Base-by-base conservation (phyloP, 2,888 invertebrate species). In the Chrysolina americana region DNA sequence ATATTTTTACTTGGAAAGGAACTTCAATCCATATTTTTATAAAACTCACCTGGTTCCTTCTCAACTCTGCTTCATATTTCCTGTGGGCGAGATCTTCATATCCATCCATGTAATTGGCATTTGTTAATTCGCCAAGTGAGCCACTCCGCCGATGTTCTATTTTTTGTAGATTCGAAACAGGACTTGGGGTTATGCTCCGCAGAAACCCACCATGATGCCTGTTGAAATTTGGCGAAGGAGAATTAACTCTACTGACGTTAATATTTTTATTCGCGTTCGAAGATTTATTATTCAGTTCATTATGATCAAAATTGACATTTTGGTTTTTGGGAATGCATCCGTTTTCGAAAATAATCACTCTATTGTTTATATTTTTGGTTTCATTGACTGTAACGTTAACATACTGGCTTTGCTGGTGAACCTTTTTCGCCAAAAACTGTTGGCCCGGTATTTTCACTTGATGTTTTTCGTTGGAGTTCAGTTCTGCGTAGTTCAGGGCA, bases 171-270 rank as follows among this genome's bases (percentile, higher is more conserved):
- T 81, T 81, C 10, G 83, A 79, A 19, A 83, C 80, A 6, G 88
- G 87, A 78, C 85, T 87, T 2, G 88, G 86, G 0, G 88, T 87
- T 15, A 86, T 79, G 74, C 87, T 88, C 74, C 88, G 80, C 65
- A 83, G 75, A 56, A 77, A 75, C 48, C 71, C 71, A 1, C 89
- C 89, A 0, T 90, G 89, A 81, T 90, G 90, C 19, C 90, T 87
- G 84, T 90, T 90, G 79, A 89, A 90, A 28, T 89, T 89, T 0
- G 90, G 90, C 78, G 90, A 90, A 2, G 90, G 90, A 8, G 87
- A 85, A 28, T 88, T 87, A 23, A 87, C 86, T 62, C 88, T 87
- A 68, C 86, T 86, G 8, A 86, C 79, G 76, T 87, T 87, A 36
- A 85, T 82, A 59, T 86, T 85, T 75, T 87, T 86, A 73, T 80